A percentile compares a stretch with the other conserved stretches of the same genome.
Evolutionary conservation across 2,113 vertebrate species (phyloP).

Genomic region (Neotoma lepida): DNA sequence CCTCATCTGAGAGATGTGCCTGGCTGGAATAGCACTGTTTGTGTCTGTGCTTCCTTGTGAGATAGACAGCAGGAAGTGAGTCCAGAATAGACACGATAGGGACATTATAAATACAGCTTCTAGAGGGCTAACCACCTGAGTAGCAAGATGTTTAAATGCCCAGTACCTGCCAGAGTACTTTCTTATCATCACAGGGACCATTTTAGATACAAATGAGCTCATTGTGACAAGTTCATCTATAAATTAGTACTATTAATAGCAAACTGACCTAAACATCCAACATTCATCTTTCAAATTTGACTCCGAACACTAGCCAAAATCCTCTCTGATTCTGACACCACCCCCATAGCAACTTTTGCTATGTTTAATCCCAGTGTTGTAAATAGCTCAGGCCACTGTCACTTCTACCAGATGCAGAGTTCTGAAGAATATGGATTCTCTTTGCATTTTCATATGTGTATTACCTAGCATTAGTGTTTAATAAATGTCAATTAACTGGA

Average conservation of each 20-base stretch:
- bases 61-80: constrained; percentile 6
- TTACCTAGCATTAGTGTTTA: background rate
- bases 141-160: background rate
- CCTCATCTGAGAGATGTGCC: background rate
- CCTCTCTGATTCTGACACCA: background rate
- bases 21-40: background rate
- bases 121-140: background rate
- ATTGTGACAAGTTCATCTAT: background rate
- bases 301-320: background rate
- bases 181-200: background rate
- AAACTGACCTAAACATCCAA: background rate
- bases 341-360: background rate
- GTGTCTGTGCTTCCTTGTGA: background rate
- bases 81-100: background rate
- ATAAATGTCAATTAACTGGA: background rate
- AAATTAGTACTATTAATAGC: background rate
- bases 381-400: background rate
- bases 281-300: constrained; percentile 11
- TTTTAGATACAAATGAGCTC: background rate
- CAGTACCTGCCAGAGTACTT: background rate
- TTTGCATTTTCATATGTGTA: constrained; percentile 19
- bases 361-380: background rate
- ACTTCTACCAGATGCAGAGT: background rate
- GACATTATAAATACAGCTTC: background rate
- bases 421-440: background rate